Conservation (phyloP, 2,888 invertebrate genomes). For the Miltochrista miniata region DNA sequence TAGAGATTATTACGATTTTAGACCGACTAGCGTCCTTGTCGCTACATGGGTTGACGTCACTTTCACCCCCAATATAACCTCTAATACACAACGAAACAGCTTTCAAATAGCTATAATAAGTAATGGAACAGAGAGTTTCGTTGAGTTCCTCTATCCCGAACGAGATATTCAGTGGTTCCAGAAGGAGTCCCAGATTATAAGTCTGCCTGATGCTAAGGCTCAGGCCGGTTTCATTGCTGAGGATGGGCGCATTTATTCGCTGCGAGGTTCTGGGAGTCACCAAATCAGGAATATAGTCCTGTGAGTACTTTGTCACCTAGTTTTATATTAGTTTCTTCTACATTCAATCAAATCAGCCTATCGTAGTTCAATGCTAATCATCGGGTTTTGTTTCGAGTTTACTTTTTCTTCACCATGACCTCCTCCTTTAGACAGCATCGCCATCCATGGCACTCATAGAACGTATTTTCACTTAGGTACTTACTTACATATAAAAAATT, state of each 20-base stretch:
- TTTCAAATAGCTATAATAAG: constrained; percentile 89
- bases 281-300: constrained; percentile 91
- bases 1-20: constrained; percentile 87
- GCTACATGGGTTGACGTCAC: constrained; percentile 96
- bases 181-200: constrained; percentile 89
- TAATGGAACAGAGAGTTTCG: constrained; percentile 92
- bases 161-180: constrained; percentile 96
- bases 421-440: too few species aligned
- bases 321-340: neutral
- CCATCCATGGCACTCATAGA: too few species aligned
- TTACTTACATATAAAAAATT: neutral
- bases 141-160: constrained; percentile 93
- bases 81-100: constrained; percentile 88
- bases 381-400: too few species aligned
- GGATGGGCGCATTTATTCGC: constrained; percentile 88
- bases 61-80: constrained; percentile 86
- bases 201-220: constrained; percentile 93
- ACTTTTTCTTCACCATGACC: too few species aligned
- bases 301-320: constrained; percentile 79
- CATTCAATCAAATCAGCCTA: too few species aligned
- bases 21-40: constrained; percentile 91
- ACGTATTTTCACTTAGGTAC: too few species aligned
- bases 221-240: constrained; percentile 96
- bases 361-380: too few species aligned
- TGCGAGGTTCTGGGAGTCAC: constrained; percentile 96